phyloP scores from a whole-genome alignment of 1,140 invertebrate species.

The Bombus breviceps region DNA sequence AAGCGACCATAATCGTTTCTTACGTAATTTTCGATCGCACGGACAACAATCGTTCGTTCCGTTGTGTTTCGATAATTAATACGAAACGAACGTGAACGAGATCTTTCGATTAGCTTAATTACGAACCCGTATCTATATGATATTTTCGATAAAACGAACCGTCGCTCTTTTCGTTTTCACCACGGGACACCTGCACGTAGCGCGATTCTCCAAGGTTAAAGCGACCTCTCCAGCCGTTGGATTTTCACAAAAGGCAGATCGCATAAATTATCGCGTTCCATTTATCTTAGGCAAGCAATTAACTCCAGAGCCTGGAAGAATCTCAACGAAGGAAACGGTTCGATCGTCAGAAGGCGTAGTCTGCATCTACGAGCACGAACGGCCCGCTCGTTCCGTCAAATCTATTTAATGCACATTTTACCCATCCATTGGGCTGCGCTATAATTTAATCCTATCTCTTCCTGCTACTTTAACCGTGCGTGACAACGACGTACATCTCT shows the following conservation, averaged over 20 bases:
- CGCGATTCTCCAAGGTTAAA: not conserved
- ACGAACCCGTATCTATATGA: not conserved
- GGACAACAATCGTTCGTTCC: not conserved
- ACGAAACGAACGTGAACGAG: not conserved
- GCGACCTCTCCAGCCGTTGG: not conserved
- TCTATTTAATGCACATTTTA: conserved; percentile 30
- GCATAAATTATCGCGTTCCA: not conserved
- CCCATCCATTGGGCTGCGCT: conserved; percentile 11
- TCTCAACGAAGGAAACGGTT: not conserved
- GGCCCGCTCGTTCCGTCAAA: conserved; percentile 9
- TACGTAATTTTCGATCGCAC: not conserved
- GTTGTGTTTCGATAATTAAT: not conserved
- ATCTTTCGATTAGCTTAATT: not conserved
- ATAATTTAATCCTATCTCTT: conserved; percentile 22
- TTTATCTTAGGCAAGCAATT: conserved; percentile 9
- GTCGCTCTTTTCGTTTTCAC: not conserved
- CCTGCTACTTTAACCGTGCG: not conserved
- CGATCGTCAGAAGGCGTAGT: not conserved
- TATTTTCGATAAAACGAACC: not conserved
- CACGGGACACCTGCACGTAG: not conserved
- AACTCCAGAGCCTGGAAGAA: not conserved
- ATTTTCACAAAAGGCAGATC: not conserved
- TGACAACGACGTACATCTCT: no score
- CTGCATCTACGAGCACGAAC: not conserved
- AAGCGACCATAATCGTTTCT: not conserved